Percentiles rank a stretch among this genome's conserved stretches.
These are phyloP conservation scores for Lottia scabra DNA, from an alignment of 2,888 invertebrate genomes.

Conservation along the genomic window DNA sequence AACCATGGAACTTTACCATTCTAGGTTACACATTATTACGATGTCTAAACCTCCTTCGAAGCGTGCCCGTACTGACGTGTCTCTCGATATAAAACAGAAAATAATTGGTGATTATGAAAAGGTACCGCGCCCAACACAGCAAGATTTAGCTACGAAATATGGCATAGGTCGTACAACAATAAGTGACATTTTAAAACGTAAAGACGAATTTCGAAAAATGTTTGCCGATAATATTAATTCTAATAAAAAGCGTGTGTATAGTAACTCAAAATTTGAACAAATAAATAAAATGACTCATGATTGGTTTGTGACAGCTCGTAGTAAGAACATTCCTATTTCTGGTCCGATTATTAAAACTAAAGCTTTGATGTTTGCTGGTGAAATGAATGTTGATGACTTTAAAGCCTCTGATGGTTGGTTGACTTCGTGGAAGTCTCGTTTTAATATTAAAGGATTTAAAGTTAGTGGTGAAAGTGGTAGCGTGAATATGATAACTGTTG, in stretches of 20 bases:
- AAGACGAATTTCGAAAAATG: background rate
- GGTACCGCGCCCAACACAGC: background rate
- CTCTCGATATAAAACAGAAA: background rate
- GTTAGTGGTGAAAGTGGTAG: no score
- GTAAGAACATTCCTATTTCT: background rate
- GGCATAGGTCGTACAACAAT: background rate
- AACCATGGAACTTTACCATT: no score
- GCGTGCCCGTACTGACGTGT: background rate
- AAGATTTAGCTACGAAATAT: background rate
- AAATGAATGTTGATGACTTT: background rate
- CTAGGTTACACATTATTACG: no score
- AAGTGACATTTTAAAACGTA: background rate
- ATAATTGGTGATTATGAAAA: background rate
- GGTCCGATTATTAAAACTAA: background rate
- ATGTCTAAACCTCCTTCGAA: background rate
- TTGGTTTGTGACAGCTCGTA: background rate
- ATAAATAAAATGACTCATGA: background rate
- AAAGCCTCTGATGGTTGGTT: background rate
- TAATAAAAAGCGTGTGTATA: background rate
- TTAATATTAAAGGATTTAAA: no score
- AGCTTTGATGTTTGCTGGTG: background rate
- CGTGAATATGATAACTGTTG: no score
- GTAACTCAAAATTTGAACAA: background rate
- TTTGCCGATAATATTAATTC: background rate
- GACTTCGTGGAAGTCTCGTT: no score